Conservation (phyloP, 2,113 vertebrate species). For the human (Homo sapiens) region GRCh38 chr1:243751001-243751500, state of each 20-base stretch:
- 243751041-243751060: constrained; percentile 1
- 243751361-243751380: neutral
- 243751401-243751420: neutral
- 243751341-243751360: neutral
- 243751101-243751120: constrained; percentile 26
- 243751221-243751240: neutral
- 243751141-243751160: neutral
- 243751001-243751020: neutral
- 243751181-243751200: neutral
- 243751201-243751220: neutral
- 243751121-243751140: neutral
- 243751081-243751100: neutral
- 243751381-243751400: neutral
- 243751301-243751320: neutral
- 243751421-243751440: neutral
- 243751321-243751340: neutral
- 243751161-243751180: neutral
- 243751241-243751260: neutral
- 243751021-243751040: neutral
- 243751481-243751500: neutral
- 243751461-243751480: neutral
- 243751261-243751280: neutral
- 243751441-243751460: neutral
- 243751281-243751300: neutral
- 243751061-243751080: neutral